Evolutionary conservation across 2,113 vertebrate genomes (phyloP).

Genomic region (Empidonax traillii): DNA sequence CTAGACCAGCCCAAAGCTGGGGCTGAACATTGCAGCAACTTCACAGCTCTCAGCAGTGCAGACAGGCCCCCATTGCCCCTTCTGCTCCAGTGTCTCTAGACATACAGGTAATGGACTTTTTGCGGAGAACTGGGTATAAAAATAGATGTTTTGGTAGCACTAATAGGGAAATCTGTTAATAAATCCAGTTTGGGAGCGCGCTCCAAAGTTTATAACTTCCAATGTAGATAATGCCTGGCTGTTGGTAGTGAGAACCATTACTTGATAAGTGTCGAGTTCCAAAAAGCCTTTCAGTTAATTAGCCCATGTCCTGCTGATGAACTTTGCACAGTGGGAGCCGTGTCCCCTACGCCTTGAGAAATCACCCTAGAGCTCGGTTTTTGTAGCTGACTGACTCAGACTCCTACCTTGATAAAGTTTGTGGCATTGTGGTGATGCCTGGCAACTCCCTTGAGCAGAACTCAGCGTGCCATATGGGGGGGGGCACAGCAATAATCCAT

Average conservation of each 20-base stretch:
- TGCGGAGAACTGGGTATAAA: not conserved
- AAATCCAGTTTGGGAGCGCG: not conserved
- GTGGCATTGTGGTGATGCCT: not conserved
- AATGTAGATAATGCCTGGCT: not conserved
- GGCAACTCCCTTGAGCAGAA: not conserved
- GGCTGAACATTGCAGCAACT: not conserved
- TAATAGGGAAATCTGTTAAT: not conserved
- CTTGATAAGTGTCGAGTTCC: constrained; percentile 35
- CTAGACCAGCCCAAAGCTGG: not conserved
- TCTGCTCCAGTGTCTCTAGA: not conserved
- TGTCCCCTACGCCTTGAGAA: not conserved
- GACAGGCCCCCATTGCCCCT: not conserved
- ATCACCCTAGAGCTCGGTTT: not conserved
- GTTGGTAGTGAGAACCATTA: not conserved
- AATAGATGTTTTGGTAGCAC: not conserved
- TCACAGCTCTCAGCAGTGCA: rapidly evolving
- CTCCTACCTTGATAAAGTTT: not conserved
- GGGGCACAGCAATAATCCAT: not conserved
- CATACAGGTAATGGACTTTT: not conserved
- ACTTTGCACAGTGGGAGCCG: constrained; percentile 48
- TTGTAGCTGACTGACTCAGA: not conserved
- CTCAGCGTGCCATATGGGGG: not conserved
- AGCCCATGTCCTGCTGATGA: constrained; percentile 50
- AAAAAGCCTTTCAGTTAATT: constrained; percentile 62
- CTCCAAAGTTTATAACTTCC: not conserved